Percentiles rank a stretch among this genome's conserved stretches.
Evolutionary conservation across 2,113 vertebrate genomes (phyloP).

Genomic region (Brachyhypopomus gauderio): DNA sequence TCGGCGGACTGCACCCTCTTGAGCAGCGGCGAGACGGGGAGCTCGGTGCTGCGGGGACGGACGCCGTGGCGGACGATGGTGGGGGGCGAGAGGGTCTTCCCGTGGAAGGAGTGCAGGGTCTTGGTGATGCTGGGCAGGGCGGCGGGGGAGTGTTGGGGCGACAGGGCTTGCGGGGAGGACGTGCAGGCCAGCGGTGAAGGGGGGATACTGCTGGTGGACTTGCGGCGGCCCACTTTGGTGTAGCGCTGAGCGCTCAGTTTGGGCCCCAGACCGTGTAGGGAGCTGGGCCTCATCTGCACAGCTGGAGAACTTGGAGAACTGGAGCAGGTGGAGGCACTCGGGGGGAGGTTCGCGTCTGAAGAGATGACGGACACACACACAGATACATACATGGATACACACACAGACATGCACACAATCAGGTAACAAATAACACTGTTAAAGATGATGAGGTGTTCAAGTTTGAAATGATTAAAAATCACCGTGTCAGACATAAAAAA

Average conservation of each 20-base stretch:
- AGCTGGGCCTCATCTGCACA: slow-evolving; percentile 90
- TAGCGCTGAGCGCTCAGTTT: slow-evolving; percentile 87
- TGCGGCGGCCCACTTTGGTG: slow-evolving; percentile 86
- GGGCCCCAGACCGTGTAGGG: slow-evolving; percentile 88
- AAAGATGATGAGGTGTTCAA: no score
- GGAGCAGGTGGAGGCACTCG: slow-evolving; percentile 88
- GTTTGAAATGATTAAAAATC: no score
- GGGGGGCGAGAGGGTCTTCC: slow-evolving; percentile 85
- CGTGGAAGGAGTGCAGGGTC: slow-evolving; percentile 78
- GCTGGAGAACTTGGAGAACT: slow-evolving; percentile 92
- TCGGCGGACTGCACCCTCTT: slow-evolving; percentile 90
- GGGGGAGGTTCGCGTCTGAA: slow-evolving; percentile 84
- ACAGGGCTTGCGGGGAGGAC: slow-evolving; percentile 81
- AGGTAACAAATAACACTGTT: no score
- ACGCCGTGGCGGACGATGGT: slow-evolving; percentile 81
- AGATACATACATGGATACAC: no score
- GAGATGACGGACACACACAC: slow-evolving; percentile 37
- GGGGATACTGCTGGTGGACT: slow-evolving; percentile 97
- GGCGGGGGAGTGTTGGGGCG: slow-evolving; percentile 87
- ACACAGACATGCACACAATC: no score
- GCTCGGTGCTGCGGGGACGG: slow-evolving; percentile 79
- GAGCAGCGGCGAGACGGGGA: slow-evolving; percentile 85
- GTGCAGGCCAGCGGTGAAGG: slow-evolving; percentile 93
- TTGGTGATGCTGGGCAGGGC: slow-evolving; percentile 82
- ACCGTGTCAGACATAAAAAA: not conserved